Conservation (phyloP, 2,888 invertebrate genomes). For the Peribatodes rhomboidaria region DNA sequence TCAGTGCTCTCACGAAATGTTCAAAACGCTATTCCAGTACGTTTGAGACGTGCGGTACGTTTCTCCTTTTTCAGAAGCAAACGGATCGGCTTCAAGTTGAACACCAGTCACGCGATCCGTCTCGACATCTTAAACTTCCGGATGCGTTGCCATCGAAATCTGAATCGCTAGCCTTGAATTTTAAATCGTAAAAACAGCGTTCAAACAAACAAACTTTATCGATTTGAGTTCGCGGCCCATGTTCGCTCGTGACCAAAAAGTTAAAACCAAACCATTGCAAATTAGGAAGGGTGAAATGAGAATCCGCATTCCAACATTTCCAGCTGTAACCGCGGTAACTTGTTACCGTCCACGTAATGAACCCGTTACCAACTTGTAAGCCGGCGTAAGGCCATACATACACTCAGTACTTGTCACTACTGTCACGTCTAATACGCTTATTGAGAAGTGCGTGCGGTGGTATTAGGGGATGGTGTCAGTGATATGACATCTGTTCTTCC, state of each 20-base stretch:
- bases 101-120: slow-evolving; percentile 5
- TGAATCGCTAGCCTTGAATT: background rate
- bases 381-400: too few species aligned
- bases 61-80: background rate
- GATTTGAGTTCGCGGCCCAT: slow-evolving; percentile 1
- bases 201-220: slow-evolving; percentile 16
- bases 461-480: too few species aligned
- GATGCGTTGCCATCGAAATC: background rate
- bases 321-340: slow-evolving; percentile 17
- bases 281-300: slow-evolving; percentile 23
- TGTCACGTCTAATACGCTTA: too few species aligned
- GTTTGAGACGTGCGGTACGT: too few species aligned
- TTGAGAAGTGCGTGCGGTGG: too few species aligned
- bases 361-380: slow-evolving; percentile 11
- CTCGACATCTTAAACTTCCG: slow-evolving; percentile 6
- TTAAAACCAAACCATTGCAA: slow-evolving; percentile 16
- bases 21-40: background rate
- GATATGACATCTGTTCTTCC: too few species aligned
- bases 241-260: slow-evolving; percentile 15
- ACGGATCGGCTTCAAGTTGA: background rate
- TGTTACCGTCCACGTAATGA: slow-evolving; percentile 23
- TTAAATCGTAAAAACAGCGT: background rate
- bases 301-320: slow-evolving; percentile 20
- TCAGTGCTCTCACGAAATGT: slow-evolving; percentile 1
- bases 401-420: too few species aligned